Evolutionary conservation across 2,888 invertebrate genomes (phyloP), one percentile per base, ranked within the genome.

Genomic region (Stenoptilia bipunctidactyla): DNA sequence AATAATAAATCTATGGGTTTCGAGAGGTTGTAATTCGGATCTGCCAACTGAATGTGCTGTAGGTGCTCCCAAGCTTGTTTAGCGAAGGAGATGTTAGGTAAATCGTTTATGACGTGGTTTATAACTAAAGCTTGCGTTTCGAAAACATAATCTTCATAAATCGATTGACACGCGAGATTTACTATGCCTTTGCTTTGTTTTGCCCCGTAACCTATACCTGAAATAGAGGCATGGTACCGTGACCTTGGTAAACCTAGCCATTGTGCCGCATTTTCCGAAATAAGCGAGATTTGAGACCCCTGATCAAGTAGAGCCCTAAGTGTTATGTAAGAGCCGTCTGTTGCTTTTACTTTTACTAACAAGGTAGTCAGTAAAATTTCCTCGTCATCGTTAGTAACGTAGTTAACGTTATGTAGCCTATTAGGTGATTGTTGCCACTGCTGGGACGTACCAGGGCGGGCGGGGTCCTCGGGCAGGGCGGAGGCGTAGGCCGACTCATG

Each of bases 1-100:
- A 40, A 12, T 3, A 42, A 27, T 13, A 43, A 15, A 20, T 43
- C 43, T 2, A 39, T 33, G 8, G 37, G 37, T 15, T 15, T 27
- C 0, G 42, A 42, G 1, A 42, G 10, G 13, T 42, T 42, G 14
- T 44, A 50, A 1, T 47, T 42, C 0, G 50, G 50, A 36, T 50
- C 50, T 1, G 47, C 50, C 3, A 50, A 30, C 2, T 40, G 13
- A 3, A 50, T 40, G 15, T 44, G 15, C 20, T 44, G 41, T 2
- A 49, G 15, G 37, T 48, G 45, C 15, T 41, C 38, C 46, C 44
- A 45, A 15, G 40, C n/a, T 27, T 36, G 40, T 25, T 45, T 49
- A 1, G n/a, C 35, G 30, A 49, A 45, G 1, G 43, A 37, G 2
- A 6, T 33, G 36, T 45, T 48, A 14, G 46, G 48, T 36, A 46